Percentiles rank a stretch among this genome's conserved stretches.
phyloP scores from a whole-genome alignment of 2,113 vertebrate species.

The Rynchops niger region DNA sequence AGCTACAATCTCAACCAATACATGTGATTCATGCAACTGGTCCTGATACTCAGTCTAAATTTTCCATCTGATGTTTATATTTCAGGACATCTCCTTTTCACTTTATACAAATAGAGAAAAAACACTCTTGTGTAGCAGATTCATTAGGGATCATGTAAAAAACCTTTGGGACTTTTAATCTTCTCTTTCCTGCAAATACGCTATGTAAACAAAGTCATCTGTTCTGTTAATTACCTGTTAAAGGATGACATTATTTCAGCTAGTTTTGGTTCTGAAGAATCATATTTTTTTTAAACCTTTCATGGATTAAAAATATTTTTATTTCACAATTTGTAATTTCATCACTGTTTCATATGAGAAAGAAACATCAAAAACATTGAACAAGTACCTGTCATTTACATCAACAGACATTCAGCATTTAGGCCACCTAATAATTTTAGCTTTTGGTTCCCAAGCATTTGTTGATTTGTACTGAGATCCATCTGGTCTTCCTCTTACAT shows the following conservation, averaged over 20 bases:
- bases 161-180: constrained; percentile 48
- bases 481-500: constrained; percentile 69
- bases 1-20: background rate
- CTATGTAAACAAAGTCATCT: constrained; percentile 51
- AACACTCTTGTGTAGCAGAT: background rate
- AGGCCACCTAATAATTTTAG: constrained; percentile 67
- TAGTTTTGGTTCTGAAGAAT: background rate
- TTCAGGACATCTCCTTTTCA: constrained; percentile 5
- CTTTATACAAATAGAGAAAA: constrained; percentile 22
- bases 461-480: constrained; percentile 63
- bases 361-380: constrained; percentile 52
- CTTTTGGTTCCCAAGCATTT: constrained; percentile 73
- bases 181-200: constrained; percentile 51
- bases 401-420: constrained; percentile 74
- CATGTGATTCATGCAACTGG: background rate
- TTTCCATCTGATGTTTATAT: constrained; percentile 28
- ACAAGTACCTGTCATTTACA: constrained; percentile 64
- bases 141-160: constrained; percentile 18
- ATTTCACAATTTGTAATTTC: constrained; percentile 58
- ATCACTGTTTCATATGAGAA: constrained; percentile 57
- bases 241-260: constrained; percentile 39
- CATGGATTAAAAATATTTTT: constrained; percentile 37
- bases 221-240: constrained; percentile 56
- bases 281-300: background rate
- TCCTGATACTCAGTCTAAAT: background rate